phyloP scores from a whole-genome alignment of 2,113 vertebrate species.

The Antechinus flavipes region DNA sequence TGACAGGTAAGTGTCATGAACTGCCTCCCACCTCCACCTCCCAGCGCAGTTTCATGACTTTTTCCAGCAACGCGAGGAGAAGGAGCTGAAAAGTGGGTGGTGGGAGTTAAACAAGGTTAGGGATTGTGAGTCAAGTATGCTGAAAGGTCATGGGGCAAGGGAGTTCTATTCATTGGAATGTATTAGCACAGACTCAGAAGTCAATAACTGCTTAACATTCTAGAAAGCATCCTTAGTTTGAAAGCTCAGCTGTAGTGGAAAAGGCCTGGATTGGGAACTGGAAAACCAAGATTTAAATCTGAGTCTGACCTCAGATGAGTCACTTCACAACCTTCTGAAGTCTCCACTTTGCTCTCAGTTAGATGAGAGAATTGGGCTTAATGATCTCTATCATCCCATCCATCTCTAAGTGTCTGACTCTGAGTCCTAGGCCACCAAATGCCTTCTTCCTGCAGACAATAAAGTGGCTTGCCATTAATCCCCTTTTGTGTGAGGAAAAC shows the following conservation, averaged over 20 bases:
- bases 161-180: not conserved
- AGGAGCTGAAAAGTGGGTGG: not conserved
- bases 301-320: not conserved
- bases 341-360: not conserved
- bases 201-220: not conserved
- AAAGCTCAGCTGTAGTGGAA: not conserved
- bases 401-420: not conserved
- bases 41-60: not conserved
- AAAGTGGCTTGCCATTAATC: not conserved
- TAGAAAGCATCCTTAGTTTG: not conserved
- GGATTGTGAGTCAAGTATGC: not conserved
- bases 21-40: no score
- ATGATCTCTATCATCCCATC: not conserved
- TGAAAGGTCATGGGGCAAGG: not conserved
- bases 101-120: not conserved
- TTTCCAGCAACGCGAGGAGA: not conserved
- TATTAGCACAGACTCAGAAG: not conserved
- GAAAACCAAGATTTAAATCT: not conserved
- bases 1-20: not conserved
- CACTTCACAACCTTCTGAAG: not conserved
- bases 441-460: not conserved
- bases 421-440: not conserved
- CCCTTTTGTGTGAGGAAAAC: not conserved
- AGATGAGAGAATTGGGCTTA: not conserved
- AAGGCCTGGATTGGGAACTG: not conserved